These are phyloP conservation scores for Porites cylindrica DNA, from an alignment of 92 coral and sea anemone genomes.

Conservation along the genomic window DNA sequence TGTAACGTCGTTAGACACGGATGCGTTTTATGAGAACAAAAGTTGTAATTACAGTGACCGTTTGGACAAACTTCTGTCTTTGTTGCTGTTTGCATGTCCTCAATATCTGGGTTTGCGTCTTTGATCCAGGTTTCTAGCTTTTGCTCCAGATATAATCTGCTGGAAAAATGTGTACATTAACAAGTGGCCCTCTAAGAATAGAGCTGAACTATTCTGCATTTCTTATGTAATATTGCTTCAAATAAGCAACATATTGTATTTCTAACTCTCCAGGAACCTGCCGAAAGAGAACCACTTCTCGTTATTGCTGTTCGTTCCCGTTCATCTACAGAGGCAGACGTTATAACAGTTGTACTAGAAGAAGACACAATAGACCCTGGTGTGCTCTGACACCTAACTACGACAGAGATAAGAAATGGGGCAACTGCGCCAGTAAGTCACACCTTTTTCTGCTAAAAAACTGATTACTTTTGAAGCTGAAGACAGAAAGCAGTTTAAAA, in stretches of 20 bases:
- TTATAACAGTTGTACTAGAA: constrained; percentile 46
- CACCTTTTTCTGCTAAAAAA: not conserved
- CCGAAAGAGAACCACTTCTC: constrained; percentile 36
- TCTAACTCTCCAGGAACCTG: constrained; percentile 20
- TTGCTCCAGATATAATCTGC: no score
- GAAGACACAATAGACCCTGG: constrained; percentile 35
- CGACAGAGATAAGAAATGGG: constrained; percentile 49
- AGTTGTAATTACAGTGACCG: no score
- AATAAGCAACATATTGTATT: not conserved
- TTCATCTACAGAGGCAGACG: constrained; percentile 51
- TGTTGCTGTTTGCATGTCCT: no score
- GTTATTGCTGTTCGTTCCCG: constrained; percentile 56
- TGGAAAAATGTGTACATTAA: no score
- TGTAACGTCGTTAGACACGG: no score
- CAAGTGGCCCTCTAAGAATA: no score
- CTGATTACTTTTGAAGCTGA: no score
- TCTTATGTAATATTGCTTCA: not conserved
- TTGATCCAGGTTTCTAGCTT: no score
- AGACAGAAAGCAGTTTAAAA: not conserved
- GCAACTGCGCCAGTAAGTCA: constrained; percentile 34
- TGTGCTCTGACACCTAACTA: constrained; percentile 59
- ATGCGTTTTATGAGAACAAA: no score
- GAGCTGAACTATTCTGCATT: no score
- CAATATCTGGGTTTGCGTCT: no score
- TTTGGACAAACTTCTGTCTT: no score